Evolutionary conservation across 64 coral and sea anemone genomes (phyloP), one percentile per base, ranked within the genome.

Genomic region (Montipora sp.): DNA sequence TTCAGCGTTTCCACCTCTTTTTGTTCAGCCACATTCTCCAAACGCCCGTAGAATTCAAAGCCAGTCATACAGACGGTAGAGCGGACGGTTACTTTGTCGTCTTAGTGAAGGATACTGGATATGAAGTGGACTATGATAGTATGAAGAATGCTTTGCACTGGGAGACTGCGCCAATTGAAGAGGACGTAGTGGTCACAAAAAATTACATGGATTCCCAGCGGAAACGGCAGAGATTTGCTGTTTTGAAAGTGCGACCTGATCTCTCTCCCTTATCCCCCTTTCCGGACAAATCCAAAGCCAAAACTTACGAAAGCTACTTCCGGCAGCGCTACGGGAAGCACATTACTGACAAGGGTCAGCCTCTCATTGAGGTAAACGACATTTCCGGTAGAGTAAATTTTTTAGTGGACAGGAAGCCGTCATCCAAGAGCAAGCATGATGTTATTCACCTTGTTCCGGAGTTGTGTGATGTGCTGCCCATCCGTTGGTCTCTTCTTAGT

Each of bases 221-320:
- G 36, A 36, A 55, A 10, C 63, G 21, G 9, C 58, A 86, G 59
- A 79, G 70, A 51, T 94, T 81, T 47, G 90, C 78, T 21, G 83
- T 96, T 63, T 46, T 86, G 18, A 73, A 78, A 13, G 76, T 91
- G 5, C 87, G 95, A 78, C 36, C 16, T n/a, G 78, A 94, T 45
- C 59, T 94, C 8, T 88, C 24, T 59, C 95, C 95, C 3, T 12
- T 72, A 77, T 93, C 90, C 16, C 60, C 75, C 5, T 96, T 96
- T 72, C 95, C 95, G 9, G 92, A 96, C 12, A 75, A 83, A 87
- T 88, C 65, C 63, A 91, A 94, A 76, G 88, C 92, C 6, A 87
- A 83, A 61, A 96, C 95, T 7, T 96, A 83, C 50, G 83, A 93
- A 51, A 75, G 93, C 27, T 96, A 96, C 57, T 96, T 81, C 68